phyloP scores from a whole-genome alignment of 2,888 invertebrate species.

The Chromoteleia sp. region DNA sequence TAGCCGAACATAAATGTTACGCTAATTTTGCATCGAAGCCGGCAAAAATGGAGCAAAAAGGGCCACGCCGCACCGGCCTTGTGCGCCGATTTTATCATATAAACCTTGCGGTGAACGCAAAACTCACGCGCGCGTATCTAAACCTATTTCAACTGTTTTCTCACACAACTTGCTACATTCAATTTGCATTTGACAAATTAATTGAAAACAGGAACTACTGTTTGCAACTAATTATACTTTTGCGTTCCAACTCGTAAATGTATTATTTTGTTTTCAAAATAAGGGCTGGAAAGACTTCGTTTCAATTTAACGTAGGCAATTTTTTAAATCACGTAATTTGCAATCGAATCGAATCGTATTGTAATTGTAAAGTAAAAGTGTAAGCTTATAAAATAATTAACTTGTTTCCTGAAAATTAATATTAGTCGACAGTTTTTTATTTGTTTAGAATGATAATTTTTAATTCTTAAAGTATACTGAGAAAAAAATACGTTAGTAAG shows the following conservation, averaged over 20 bases:
- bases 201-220: conserved; percentile 36
- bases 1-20: conserved; percentile 50
- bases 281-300: too few species aligned
- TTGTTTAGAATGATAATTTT: too few species aligned
- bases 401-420: too few species aligned
- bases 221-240: conserved; percentile 44
- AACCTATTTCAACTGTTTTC: conserved; percentile 35
- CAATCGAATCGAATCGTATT: too few species aligned
- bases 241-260: conserved; percentile 9
- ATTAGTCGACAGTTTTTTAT: too few species aligned
- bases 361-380: too few species aligned
- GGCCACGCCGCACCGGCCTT: not conserved
- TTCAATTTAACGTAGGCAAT: too few species aligned
- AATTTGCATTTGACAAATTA: conserved; percentile 47
- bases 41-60: conserved; percentile 3
- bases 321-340: too few species aligned
- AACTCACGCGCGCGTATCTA: not conserved
- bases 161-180: conserved; percentile 32
- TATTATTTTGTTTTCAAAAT: conserved; percentile 25
- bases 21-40: conserved; percentile 31
- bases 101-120: conserved; percentile 15
- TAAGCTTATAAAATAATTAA: too few species aligned
- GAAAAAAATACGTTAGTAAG: too few species aligned
- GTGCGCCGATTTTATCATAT: not conserved
- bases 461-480: too few species aligned